Conservation (phyloP, 2,113 vertebrate species). For the Nerophis lumbriciformis region DNA sequence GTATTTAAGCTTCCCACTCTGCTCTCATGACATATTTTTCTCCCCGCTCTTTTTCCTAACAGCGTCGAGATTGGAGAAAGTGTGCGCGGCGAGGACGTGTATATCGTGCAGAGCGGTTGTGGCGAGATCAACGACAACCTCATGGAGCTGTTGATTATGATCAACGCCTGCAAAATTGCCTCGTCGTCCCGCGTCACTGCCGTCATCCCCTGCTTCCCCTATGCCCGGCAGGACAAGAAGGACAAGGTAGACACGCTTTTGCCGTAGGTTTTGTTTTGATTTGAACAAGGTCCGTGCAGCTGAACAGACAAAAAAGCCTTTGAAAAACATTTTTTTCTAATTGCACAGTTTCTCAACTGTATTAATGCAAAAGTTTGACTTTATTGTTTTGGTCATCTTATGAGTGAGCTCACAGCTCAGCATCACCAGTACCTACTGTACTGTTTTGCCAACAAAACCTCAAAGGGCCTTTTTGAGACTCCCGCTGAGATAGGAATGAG, state of each 20-base stretch:
- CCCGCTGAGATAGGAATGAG: no score
- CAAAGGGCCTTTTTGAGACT: no score
- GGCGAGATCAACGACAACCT: conserved; percentile 75
- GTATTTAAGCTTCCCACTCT: background rate
- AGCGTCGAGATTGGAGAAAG: conserved; percentile 75
- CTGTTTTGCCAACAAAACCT: background rate
- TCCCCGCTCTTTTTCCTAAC: background rate
- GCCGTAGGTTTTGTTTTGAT: background rate
- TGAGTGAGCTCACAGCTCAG: background rate
- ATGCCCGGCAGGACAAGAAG: conserved; percentile 74
- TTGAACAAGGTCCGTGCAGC: background rate
- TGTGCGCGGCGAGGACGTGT: conserved; percentile 73
- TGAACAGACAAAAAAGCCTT: no score
- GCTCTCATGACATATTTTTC: background rate
- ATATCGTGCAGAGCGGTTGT: conserved; percentile 74
- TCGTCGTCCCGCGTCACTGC: conserved; percentile 73
- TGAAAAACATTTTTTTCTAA: no score
- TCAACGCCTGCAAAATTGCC: conserved; percentile 76
- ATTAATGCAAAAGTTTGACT: no score
- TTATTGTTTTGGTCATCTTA: background rate
- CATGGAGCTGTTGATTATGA: conserved; percentile 76
- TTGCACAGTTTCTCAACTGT: no score
- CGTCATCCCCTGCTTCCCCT: conserved; percentile 75
- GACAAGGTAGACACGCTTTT: conserved; percentile 60
- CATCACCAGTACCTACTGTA: background rate